phyloP scores from a whole-genome alignment of 2,113 vertebrate species.

The Anolis sagrei region DNA sequence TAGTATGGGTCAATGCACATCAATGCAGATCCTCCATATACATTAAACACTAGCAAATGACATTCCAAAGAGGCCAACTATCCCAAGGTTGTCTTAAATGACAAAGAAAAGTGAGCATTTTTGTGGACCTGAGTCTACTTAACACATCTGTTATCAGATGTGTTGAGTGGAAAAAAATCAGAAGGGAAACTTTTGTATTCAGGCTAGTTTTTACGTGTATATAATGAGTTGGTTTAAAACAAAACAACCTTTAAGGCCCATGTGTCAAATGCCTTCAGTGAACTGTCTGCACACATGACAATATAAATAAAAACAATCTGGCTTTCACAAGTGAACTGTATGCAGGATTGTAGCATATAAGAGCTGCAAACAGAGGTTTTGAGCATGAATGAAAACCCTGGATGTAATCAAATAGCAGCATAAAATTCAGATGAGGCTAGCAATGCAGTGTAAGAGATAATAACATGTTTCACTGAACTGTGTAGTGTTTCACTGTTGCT shows the following conservation, averaged over 20 bases:
- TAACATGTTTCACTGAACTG: constrained; percentile 26
- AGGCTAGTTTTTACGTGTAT: too few species aligned
- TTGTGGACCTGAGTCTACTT: not conserved
- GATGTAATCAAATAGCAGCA: not conserved
- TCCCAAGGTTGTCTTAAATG: not conserved
- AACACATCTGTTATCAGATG: not conserved
- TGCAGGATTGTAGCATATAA: not conserved
- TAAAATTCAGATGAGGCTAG: constrained; percentile 42
- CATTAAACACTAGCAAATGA: not conserved
- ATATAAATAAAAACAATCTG: constrained; percentile 7
- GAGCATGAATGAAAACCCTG: constrained; percentile 3
- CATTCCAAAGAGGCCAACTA: not conserved
- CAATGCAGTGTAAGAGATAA: constrained; percentile 20
- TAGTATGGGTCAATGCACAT: not conserved
- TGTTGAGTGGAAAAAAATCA: too few species aligned
- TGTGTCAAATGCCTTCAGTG: not conserved
- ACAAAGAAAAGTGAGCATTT: too few species aligned
- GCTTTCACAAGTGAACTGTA: not conserved
- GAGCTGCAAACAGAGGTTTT: constrained; percentile 15
- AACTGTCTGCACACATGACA: not conserved
- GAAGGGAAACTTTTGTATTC: too few species aligned
- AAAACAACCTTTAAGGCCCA: not conserved
- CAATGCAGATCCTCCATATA: not conserved
- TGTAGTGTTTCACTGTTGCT: constrained; percentile 7
- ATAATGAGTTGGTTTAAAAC: not conserved